Evolutionary conservation across 2,113 vertebrate genomes (phyloP).

Genomic region (Heloderma charlesbogerti): DNA sequence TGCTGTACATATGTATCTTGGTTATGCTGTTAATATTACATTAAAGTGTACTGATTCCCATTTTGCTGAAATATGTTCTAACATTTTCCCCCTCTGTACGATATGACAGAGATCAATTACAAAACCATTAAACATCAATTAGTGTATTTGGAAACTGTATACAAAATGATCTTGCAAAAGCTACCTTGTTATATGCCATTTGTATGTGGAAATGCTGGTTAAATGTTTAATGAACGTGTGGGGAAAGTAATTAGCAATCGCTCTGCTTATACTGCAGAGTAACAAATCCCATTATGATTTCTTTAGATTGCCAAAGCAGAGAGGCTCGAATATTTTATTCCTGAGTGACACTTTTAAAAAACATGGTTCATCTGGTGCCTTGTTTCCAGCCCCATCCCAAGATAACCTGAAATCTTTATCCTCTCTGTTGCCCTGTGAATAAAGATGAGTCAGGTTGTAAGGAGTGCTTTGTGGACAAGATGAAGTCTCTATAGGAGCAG

Average conservation of each 20-base stretch:
- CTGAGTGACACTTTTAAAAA: background rate
- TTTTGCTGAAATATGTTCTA: constrained; percentile 57
- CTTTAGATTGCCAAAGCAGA: constrained; percentile 41
- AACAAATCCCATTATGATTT: constrained; percentile 31
- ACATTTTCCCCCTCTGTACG: constrained; percentile 48
- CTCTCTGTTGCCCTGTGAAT: background rate
- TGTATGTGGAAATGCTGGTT: constrained; percentile 69
- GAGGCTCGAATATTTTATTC: constrained; percentile 36
- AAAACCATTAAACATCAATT: constrained; percentile 75
- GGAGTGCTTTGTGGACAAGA: background rate
- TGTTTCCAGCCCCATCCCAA: background rate
- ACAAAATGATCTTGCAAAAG: constrained; percentile 70
- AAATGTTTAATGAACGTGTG: constrained; percentile 71
- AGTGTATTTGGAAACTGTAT: constrained; percentile 73
- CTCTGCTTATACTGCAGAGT: constrained; percentile 59
- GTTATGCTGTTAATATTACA: constrained; percentile 64
- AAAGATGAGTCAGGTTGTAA: background rate
- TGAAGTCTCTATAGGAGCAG: too few species aligned
- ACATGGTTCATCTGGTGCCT: background rate
- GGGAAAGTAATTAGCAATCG: constrained; percentile 74
- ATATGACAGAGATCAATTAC: constrained; percentile 74
- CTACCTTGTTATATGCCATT: constrained; percentile 66
- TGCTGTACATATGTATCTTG: constrained; percentile 34
- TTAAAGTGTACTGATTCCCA: constrained; percentile 51
- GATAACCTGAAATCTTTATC: background rate